phyloP scores from a whole-genome alignment of 2,888 invertebrate species.

The Miltochrista miniata region DNA sequence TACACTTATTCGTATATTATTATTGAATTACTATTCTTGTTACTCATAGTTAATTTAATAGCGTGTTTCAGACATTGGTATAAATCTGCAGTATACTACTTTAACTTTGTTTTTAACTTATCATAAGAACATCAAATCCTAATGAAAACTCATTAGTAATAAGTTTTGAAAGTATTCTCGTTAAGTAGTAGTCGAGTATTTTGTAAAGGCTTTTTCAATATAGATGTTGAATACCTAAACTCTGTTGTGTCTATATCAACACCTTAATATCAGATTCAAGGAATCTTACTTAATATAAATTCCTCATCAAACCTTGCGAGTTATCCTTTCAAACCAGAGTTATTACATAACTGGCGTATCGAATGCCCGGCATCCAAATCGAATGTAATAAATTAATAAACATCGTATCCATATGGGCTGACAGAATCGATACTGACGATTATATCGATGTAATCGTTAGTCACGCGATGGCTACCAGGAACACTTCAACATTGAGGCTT shows the following conservation, averaged over 20 bases:
- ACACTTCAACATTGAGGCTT: conserved; percentile 10
- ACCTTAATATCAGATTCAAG: background rate
- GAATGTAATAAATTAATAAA: conserved; percentile 43
- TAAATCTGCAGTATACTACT: too few relatives aligned
- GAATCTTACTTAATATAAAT: background rate
- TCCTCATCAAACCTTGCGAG: background rate
- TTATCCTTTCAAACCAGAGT: conserved; percentile 14
- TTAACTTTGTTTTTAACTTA: too few relatives aligned
- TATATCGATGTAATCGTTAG: conserved; percentile 36
- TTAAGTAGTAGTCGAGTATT: too few relatives aligned
- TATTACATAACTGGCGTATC: conserved; percentile 34
- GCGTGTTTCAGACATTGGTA: too few relatives aligned
- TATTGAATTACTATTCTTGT: too few relatives aligned
- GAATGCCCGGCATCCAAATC: conserved; percentile 38
- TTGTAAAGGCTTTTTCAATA: background rate
- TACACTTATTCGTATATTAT: too few relatives aligned
- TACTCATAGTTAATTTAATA: too few relatives aligned
- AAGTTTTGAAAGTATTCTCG: too few relatives aligned
- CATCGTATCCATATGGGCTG: conserved; percentile 30
- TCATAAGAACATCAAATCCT: too few relatives aligned
- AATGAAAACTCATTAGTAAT: too few relatives aligned
- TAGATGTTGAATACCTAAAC: too few relatives aligned
- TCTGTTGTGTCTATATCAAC: too few relatives aligned
- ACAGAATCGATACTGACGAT: conserved; percentile 34
- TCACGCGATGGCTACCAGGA: conserved; percentile 32